A percentile compares a stretch with the other conserved stretches of the same genome.
Conservation (phyloP, 2,113 vertebrate species). For the Merops nubicus region DNA sequence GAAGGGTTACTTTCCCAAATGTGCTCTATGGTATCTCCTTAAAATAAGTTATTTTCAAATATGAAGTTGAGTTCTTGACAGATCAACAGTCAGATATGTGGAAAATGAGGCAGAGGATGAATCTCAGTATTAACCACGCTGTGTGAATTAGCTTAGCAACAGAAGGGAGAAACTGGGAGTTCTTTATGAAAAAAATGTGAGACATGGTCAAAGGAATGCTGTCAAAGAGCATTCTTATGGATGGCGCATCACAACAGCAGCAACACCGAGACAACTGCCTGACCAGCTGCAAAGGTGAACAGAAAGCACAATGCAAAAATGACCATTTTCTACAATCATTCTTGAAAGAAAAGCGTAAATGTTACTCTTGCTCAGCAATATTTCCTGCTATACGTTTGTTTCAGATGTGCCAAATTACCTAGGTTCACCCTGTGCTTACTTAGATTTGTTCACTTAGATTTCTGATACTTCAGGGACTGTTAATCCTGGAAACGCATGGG, state of each 20-base stretch:
- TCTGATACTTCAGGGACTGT: background rate
- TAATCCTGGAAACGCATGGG: conserved; percentile 9
- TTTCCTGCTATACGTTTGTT: background rate
- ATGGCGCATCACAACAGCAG: accelerated
- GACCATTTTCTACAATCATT: background rate
- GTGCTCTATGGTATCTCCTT: background rate
- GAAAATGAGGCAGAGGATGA: background rate
- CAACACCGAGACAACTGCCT: background rate
- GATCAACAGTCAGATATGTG: background rate
- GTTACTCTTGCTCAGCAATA: background rate
- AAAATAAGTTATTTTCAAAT: background rate
- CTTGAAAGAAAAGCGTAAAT: background rate
- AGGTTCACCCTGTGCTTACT: background rate
- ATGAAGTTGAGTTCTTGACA: background rate
- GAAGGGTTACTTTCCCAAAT: background rate
- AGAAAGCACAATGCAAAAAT: background rate
- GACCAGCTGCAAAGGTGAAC: background rate
- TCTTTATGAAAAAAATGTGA: conserved; percentile 16
- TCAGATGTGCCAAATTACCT: conserved; percentile 13
- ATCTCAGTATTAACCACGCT: background rate
- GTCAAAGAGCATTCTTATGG: background rate
- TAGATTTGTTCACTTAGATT: background rate
- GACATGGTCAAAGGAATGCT: conserved; percentile 5
- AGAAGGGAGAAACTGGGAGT: background rate
- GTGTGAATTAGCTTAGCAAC: background rate